Evolutionary conservation across 2,113 vertebrate genomes (phyloP), one percentile per base, ranked within the genome.

Genomic region (Sclerurus mexicanus): DNA sequence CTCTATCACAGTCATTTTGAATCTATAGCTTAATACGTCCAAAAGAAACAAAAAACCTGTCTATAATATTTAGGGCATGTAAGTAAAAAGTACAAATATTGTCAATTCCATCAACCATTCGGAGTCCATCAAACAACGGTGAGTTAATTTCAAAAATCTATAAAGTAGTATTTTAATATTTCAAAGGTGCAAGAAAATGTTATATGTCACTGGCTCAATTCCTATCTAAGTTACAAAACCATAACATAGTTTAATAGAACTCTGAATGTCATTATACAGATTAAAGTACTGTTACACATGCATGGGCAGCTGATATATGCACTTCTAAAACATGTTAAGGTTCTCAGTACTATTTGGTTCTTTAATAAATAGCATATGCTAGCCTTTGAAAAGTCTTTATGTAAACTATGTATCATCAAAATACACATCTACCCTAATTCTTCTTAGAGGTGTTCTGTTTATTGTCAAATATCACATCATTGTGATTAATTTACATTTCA

Each of bases 21-120:
- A 95, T 85, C 78, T 92, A 86, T 42, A 93, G 68, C 42, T 85
- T 76, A 92, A 96, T 89, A 90, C 20, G 95, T 95, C 71, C 93
- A 69, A 95, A 64, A n/a, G 56, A 95, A 96, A 85, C 4, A 44
- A 39, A 92, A 96, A 60, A 66, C 11, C 3, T 75, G 23, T 21
- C 17, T 67, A 22, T 73, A 83, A 25, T 58, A 88, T 78, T 93
- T 69, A 64, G 31, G 35, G 72, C 16, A 89, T 30, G 19, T 15
- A 89, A 86, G 17, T 46, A 47, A 39, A 87, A 92, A 53, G 69
- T 28, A 73, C 31, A 90, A 87, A 90, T 90, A 92, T 14, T 77
- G 21, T 64, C 28, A 77, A 10, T 73, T 84, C n/a, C 22, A 71
- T 56, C 56, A 93, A 49, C 46, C 30, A 46, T 76, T 76, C 66